A percentile compares a stretch with the other conserved stretches of the same genome.
phyloP scores from a whole-genome alignment of 2,888 invertebrate species.

The Drosophila heteroneura region DNA sequence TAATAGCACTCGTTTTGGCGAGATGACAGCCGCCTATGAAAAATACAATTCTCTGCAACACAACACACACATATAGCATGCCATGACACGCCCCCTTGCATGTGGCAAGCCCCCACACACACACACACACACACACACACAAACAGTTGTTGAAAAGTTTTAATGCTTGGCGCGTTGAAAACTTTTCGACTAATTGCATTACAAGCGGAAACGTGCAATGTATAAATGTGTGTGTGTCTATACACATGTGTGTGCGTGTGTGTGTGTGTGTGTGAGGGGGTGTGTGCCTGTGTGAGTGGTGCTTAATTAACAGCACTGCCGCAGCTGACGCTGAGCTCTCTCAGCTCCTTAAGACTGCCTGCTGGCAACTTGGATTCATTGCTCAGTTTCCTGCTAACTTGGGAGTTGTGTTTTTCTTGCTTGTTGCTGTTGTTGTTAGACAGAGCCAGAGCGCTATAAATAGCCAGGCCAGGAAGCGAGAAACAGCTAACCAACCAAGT shows the following conservation, averaged over 20 bases:
- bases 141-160: conserved; percentile 69
- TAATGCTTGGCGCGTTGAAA: conserved; percentile 59
- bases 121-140: neutral
- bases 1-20: conserved; percentile 46
- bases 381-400: conserved; percentile 36
- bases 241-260: conserved; percentile 26
- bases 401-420: neutral
- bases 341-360: conserved; percentile 37
- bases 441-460: conserved; percentile 1
- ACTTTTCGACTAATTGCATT: conserved; percentile 80
- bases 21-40: conserved; percentile 34
- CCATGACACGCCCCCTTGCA: neutral
- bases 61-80: conserved; percentile 11
- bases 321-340: conserved; percentile 34
- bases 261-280: conserved; percentile 17
- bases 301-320: conserved; percentile 72
- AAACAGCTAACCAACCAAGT: conserved; percentile 24
- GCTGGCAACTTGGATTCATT: conserved; percentile 31
- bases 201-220: conserved; percentile 75
- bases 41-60: conserved; percentile 30
- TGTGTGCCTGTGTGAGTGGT: conserved; percentile 46
- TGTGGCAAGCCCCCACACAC: neutral
- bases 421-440: neutral
- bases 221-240: conserved; percentile 18
- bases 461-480: conserved; percentile 17